Evolutionary conservation across 2,888 invertebrate genomes (phyloP).

Genomic region (Agrochola litura): DNA sequence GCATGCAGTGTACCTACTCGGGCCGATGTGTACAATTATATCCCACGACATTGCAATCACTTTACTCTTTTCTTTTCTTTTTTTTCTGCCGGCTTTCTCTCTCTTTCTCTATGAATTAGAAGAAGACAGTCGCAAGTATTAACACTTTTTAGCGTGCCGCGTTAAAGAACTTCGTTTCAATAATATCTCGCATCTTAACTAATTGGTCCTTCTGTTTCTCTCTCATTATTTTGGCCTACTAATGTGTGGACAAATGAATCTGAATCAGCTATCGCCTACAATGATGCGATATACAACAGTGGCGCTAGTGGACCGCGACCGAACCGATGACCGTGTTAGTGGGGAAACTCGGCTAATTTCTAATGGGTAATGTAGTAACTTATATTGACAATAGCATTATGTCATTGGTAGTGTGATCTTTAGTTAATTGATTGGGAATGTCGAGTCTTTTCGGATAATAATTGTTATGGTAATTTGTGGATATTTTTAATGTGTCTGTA

Average conservation of each 20-base stretch:
- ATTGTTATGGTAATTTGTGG: no score
- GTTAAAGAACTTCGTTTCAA: no score
- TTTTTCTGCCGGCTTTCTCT: no score
- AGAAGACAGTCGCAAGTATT: no score
- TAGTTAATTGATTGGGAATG: constrained; percentile 19
- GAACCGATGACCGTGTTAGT: constrained; percentile 55
- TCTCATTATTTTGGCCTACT: not conserved
- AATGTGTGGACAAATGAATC: constrained; percentile 48
- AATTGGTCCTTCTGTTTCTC: constrained; percentile 17
- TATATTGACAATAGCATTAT: constrained; percentile 15
- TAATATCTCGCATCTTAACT: no score
- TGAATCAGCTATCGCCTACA: constrained; percentile 60
- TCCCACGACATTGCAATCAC: no score
- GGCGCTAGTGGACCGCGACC: constrained; percentile 54
- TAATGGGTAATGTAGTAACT: constrained; percentile 41
- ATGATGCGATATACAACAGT: constrained; percentile 44
- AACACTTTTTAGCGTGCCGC: no score
- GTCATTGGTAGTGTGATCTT: constrained; percentile 18
- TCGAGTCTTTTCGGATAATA: not conserved
- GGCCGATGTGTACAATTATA: no score
- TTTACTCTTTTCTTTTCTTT: no score
- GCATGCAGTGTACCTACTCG: no score
- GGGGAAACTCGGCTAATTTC: constrained; percentile 54
- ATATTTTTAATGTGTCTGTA: no score
- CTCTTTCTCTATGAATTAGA: no score